Conservation (phyloP, 2,113 vertebrate genomes). For the Lepus americanus region DNA sequence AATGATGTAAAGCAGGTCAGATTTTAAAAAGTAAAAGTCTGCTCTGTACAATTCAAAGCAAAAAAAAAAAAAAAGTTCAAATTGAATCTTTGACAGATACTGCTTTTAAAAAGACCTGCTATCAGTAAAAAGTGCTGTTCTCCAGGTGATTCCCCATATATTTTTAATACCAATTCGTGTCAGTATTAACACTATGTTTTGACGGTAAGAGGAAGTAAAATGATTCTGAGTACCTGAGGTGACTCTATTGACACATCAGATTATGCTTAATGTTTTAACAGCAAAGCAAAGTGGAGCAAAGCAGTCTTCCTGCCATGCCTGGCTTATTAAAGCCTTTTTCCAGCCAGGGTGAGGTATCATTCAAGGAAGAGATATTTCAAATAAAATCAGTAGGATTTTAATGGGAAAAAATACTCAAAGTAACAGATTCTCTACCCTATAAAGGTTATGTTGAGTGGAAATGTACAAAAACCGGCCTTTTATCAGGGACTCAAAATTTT, state of each 20-base stretch:
- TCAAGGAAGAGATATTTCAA: slow-evolving; percentile 16
- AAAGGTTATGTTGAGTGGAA: slow-evolving; percentile 21
- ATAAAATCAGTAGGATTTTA: slow-evolving; percentile 52
- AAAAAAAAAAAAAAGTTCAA: slow-evolving; percentile 79
- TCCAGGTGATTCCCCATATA: slow-evolving; percentile 74
- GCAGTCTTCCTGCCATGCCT: not conserved
- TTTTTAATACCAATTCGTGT: slow-evolving; percentile 82
- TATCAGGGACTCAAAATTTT: not conserved
- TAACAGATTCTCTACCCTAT: not conserved
- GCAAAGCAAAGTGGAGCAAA: slow-evolving; percentile 71
- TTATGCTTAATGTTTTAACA: slow-evolving; percentile 77
- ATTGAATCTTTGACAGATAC: slow-evolving; percentile 80
- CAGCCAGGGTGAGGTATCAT: not conserved
- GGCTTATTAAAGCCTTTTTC: slow-evolving; percentile 51
- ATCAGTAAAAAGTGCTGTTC: slow-evolving; percentile 77
- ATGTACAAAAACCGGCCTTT: slow-evolving; percentile 35
- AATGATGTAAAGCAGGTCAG: slow-evolving; percentile 81
- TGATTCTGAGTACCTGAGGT: slow-evolving; percentile 72
- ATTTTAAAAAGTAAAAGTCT: slow-evolving; percentile 40
- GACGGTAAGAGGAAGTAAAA: slow-evolving; percentile 75
- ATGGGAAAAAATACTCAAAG: slow-evolving; percentile 16
- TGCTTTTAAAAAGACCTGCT: slow-evolving; percentile 76
- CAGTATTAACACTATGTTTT: slow-evolving; percentile 85
- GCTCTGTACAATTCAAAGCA: slow-evolving; percentile 81
- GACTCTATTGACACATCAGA: slow-evolving; percentile 77